Conservation (phyloP, 1,140 invertebrate genomes). For the Sycophila sp. region DNA sequence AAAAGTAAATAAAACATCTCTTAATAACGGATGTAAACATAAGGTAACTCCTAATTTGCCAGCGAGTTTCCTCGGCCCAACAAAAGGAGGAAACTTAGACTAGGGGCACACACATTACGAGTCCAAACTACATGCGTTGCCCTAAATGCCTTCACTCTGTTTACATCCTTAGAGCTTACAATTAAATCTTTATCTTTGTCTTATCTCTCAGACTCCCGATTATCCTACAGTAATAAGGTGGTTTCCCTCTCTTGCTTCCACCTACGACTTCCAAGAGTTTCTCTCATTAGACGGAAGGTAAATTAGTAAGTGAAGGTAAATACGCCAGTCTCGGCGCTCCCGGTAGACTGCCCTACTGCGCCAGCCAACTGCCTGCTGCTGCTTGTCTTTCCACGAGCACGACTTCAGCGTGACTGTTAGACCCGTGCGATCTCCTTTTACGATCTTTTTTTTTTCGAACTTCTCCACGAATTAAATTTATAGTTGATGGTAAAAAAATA, state of each 20-base stretch:
- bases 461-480: too few species aligned
- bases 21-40: too few species aligned
- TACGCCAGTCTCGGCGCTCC: not conserved
- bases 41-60: too few species aligned
- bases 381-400: conserved; percentile 35
- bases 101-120: not conserved
- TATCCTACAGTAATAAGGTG: conserved; percentile 7
- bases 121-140: not conserved
- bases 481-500: too few species aligned
- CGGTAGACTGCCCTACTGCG: not conserved
- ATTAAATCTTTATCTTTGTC: conserved; percentile 35
- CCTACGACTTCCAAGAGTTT: conserved; percentile 10
- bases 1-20: too few species aligned
- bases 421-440: conserved; percentile 18
- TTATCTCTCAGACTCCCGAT: not conserved
- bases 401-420: conserved; percentile 43
- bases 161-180: conserved; percentile 14
- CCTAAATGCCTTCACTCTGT: not conserved
- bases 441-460: not conserved
- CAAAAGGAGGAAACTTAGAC: conserved; percentile 2
- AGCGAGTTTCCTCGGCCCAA: too few species aligned
- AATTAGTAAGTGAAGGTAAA: conserved; percentile 34
- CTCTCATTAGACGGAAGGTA: conserved; percentile 35
- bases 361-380: not conserved
- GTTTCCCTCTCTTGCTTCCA: not conserved